Base-by-base conservation (phyloP, 2,113 vertebrate genomes). In the Crotalus tigris region DNA sequence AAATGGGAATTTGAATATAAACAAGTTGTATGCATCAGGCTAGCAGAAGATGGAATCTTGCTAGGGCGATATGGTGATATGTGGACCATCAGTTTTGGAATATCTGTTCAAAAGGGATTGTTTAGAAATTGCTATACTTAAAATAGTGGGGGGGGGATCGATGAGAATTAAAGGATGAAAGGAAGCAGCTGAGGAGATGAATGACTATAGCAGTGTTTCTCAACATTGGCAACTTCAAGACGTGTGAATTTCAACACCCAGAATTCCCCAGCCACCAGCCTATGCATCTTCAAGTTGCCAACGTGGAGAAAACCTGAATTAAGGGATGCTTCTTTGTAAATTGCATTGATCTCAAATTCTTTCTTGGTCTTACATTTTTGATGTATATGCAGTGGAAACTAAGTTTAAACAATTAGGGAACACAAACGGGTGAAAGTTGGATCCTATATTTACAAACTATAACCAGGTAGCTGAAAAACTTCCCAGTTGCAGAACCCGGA, bases 1-100 rank as follows among this genome's bases (percentile, higher is more conserved):
- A 81, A 81, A 81, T 39, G 75, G 64, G 29, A 69, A 69, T 69
- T 69, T 15, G 92, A 95, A 64, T 88, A 93, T 23, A 91, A 94
- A 94, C 92, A 95, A 95, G 92, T 44, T 53, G 69, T 89, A 15
- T 91, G 64, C 69, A 61, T 0, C 39, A 46, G 26, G 12, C 23
- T 86, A 87, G 89, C 13, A 49, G 9, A 23, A 59, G 8, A 1
- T n/a, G 44, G 86, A 53, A 81, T 81, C 6, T 21, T 17, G 0
- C 33, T 81, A 81, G 3, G 69, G 69, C 19, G 39, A 17, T 2
- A 21, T 8, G 17, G 6, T 4, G 75, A 39, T 39, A 81, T 8
- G 15, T 75, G 13, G n/a, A 33, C 5, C 5, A 17, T 75, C 64
- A 33, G 33, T 33, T 75, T 75, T 33, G 13, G n/a, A 81, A 1